Percentiles rank a stretch among this genome's conserved stretches.
These are phyloP conservation scores for Clarias laeviceps DNA, from an alignment of 2,797 vertebrate species.

Conservation along the genomic window DNA sequence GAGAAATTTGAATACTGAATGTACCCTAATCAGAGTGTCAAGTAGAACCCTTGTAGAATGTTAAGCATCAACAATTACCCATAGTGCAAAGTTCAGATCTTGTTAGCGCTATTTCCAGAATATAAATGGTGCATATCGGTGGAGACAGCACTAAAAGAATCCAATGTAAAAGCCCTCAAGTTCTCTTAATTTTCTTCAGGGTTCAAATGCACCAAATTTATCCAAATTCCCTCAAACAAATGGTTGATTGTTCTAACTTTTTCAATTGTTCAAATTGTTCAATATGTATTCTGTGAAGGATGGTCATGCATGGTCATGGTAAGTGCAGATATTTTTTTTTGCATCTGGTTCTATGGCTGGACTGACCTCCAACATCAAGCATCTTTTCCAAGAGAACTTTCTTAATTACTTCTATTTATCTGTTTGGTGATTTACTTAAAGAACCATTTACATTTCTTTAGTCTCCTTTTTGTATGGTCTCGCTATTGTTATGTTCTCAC, in stretches of 20 bases:
- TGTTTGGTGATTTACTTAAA: background rate
- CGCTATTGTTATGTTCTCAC: background rate
- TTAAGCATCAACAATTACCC: background rate
- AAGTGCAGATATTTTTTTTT: background rate
- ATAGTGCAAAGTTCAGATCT: background rate
- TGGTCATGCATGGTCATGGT: background rate
- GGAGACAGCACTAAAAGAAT: background rate
- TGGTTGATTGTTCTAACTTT: background rate
- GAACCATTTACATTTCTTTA: background rate
- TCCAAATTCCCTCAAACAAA: background rate
- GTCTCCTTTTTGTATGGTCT: background rate
- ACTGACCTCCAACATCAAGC: slow-evolving; percentile 31
- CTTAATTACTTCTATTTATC: background rate
- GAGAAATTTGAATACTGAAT: background rate
- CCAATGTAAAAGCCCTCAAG: background rate
- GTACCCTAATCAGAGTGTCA: background rate
- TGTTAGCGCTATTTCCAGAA: background rate
- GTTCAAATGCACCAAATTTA: background rate
- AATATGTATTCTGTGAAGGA: background rate
- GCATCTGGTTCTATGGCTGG: slow-evolving; percentile 8
- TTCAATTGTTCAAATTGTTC: too few species aligned
- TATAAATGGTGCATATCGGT: background rate
- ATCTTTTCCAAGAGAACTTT: background rate
- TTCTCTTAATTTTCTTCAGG: background rate
- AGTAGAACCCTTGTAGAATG: background rate